A percentile compares a stretch with the other conserved stretches of the same genome.
Conservation (phyloP, 2,797 vertebrate species). For the Spinibarbus caldwelli region DNA sequence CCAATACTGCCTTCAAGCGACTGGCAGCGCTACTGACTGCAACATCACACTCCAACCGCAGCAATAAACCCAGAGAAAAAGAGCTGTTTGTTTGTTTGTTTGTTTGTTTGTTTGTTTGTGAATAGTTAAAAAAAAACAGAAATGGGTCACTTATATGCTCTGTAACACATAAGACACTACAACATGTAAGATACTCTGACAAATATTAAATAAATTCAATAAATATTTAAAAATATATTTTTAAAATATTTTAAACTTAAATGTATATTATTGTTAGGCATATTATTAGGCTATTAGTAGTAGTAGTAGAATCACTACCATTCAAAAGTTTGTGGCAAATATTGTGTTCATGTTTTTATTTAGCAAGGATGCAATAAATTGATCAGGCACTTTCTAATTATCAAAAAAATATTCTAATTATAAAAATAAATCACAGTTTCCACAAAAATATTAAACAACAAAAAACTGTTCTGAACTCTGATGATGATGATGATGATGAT, state of each 20-base stretch:
- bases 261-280: no score
- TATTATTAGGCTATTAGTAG: background rate
- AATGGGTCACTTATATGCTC: no score
- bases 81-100: background rate
- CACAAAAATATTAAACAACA: background rate
- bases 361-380: background rate
- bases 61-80: background rate
- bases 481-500: no score
- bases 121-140: no score
- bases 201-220: background rate
- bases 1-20: background rate
- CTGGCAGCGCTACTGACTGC: slow-evolving; percentile 22
- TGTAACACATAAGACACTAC: background rate
- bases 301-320: no score
- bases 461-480: no score
- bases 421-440: background rate
- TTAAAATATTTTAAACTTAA: no score
- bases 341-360: no score
- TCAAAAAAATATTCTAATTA: background rate
- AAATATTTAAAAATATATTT: no score
- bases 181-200: background rate
- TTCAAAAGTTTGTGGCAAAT: no score
- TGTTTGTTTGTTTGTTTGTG: background rate
- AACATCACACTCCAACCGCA: background rate
- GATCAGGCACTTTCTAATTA: no score